These are phyloP conservation scores for Lapara coniferarum DNA, from an alignment of 2,888 invertebrate species.

Conservation along the genomic window DNA sequence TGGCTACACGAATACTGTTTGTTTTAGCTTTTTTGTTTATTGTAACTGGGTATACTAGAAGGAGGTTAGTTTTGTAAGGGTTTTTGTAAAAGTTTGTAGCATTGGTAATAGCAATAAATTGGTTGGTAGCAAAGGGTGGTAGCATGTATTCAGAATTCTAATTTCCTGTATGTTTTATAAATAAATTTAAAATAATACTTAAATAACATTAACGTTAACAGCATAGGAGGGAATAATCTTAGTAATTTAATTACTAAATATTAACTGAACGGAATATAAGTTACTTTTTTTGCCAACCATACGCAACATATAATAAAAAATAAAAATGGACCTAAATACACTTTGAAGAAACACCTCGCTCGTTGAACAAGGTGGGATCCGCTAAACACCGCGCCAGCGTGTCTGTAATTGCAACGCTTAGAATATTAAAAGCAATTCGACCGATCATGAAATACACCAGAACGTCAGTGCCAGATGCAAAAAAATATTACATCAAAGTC, in stretches of 20 bases:
- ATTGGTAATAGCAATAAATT: too few relatives aligned
- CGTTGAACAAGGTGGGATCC: conserved; percentile 16
- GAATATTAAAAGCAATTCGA: conserved; percentile 21
- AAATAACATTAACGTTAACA: too few relatives aligned
- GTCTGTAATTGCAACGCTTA: conserved; percentile 23
- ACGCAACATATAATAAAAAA: conserved; percentile 15
- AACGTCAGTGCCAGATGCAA: conserved; percentile 16
- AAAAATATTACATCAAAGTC: conserved; percentile 21
- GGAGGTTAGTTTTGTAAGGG: too few relatives aligned
- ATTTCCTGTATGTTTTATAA: too few relatives aligned
- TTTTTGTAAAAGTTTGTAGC: too few relatives aligned
- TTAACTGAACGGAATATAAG: not conserved
- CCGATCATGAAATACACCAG: conserved; percentile 10
- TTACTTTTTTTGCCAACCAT: not conserved
- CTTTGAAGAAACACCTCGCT: conserved; percentile 19
- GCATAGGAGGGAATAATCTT: not conserved
- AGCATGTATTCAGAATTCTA: too few relatives aligned
- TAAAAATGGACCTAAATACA: conserved; percentile 20
- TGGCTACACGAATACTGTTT: not conserved
- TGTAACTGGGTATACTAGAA: too few relatives aligned
- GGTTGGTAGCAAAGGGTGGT: too few relatives aligned
- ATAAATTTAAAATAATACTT: too few relatives aligned
- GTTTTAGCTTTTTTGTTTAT: too few relatives aligned
- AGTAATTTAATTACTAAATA: conserved; percentile 10
- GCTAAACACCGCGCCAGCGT: conserved; percentile 19